Evolutionary conservation across 37 sponge, comb jelly and placozoan genomes (phyloP), one percentile per base, ranked within the genome.

Genomic region (Cladorhizidae sp.): DNA sequence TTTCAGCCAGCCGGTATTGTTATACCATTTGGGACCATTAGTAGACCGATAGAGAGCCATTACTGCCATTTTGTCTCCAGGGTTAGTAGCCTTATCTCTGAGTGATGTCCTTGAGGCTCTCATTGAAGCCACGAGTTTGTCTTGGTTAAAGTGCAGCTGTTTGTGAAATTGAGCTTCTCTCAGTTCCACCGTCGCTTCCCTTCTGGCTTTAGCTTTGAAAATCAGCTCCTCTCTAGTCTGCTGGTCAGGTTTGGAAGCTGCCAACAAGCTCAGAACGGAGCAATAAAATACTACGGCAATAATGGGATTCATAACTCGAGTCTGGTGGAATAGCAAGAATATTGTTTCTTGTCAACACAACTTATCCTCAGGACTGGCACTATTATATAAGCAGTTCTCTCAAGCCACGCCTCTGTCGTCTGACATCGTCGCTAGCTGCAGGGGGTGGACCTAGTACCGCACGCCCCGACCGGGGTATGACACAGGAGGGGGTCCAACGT

Each of bases 1-100:
- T 15, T 85, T 77, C 87, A 85, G 71, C 94, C 94, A 93, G 63
- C 82, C 78, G 0, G 79, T 89, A 74, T 86, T 93, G 69, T 93
- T 93, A 36, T 20, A 38, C 94, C 94, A 93, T 22, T 67, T 67
- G n/a, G 51, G 15, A 23, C 94, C 94, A 40, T 69, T 58, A 0
- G 94, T 93, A 36, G 84, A 72, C 0, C 73, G 45, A 54, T 86
- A 93, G 57, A 93, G 87, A 20, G 86, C 86, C 37, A 73, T 64
- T 15, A 93, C 67, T n/a, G 90, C 90, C 20, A 18, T 70, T 18
- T 58, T 9, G 54, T 93, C 94, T 1, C 58, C 72, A 32, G 85
- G 76, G 63, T 89, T 78, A 0, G 86, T 85, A 25, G 59, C 20
- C 26, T 39, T 81, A 65, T 35, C 35, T 23, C 41, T 23, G 18